Evolutionary conservation across 2,113 vertebrate genomes (phyloP), one percentile per base, ranked within the genome.

Genomic region (Dolichallabes microphthalmus): DNA sequence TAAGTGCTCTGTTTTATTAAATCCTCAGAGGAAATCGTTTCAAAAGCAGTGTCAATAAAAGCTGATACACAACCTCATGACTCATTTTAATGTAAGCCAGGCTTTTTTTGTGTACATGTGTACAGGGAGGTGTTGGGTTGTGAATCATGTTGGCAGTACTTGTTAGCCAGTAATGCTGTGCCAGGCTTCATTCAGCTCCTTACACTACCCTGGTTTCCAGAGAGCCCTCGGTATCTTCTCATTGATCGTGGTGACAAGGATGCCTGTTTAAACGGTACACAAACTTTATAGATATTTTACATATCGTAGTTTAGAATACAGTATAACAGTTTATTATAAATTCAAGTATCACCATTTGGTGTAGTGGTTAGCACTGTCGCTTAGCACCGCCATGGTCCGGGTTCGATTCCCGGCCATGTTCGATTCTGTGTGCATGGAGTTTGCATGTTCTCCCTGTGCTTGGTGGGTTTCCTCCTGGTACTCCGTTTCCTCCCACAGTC

Each of bases 151-250:
- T 98, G 97, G 97, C 96, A 96, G 2, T 93, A 97, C 83, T 95
- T 98, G 30, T 93, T 98, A 75, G 94, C 96, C 53, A 96, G 96
- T 92, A 97, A 96, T 68, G 93, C 92, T 22, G 90, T 97, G 58
- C 97, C 97, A 0, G 95, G 94, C 35, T 27, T 96, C n/a, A 93
- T 98, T 79, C 97, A 98, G 92, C 94, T 98, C 22, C 77, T 92
- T 9, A 93, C 92, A 73, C 92, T 98, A 89, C 97, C 97, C 1
- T 96, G 96, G 95, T 92, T 96, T 83, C 96, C 96, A 6, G 97
- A 99, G 90, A 98, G 97, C 84, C 97, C 96, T 17, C 94, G 96
- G 22, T 98, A 96, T 88, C 94, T 98, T 86, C 93, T 98, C 88
- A 97, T 97, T 58, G 97, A 99, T 92, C 45, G 90, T 73, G 95